Percentiles rank a stretch among this genome's conserved stretches.
Evolutionary conservation across 2,888 invertebrate genomes (phyloP).

Genomic region (Ormia ochracea): DNA sequence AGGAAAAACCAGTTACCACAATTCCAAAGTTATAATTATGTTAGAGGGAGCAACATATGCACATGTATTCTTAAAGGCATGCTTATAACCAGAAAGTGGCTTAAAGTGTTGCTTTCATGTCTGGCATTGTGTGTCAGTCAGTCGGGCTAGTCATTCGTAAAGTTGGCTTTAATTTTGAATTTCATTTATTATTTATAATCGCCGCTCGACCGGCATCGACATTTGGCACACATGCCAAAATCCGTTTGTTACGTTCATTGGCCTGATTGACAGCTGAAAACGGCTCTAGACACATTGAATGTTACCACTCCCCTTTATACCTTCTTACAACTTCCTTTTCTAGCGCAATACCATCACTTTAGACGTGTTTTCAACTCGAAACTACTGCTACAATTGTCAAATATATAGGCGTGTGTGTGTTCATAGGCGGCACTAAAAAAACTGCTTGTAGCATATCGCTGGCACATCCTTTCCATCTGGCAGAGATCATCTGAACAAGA

Average conservation of each 20-base stretch:
- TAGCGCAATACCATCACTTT: not conserved
- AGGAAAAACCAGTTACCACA: slow-evolving; percentile 50
- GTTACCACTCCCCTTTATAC: not conserved
- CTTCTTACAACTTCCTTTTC: slow-evolving; percentile 11
- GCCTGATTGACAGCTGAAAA: slow-evolving; percentile 34
- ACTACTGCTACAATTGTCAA: slow-evolving; percentile 17
- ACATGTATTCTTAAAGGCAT: not conserved
- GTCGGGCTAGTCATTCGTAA: not conserved
- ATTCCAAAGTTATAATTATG: slow-evolving; percentile 43
- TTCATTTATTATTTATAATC: slow-evolving; percentile 15
- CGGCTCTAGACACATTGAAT: slow-evolving; percentile 4
- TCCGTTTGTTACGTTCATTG: slow-evolving; percentile 21
- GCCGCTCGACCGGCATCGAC: slow-evolving; percentile 12
- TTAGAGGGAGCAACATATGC: slow-evolving; percentile 24
- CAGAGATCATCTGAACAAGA: slow-evolving; percentile 18
- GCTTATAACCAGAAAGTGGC: not conserved
- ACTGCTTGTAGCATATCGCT: not conserved
- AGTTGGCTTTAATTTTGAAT: slow-evolving; percentile 6
- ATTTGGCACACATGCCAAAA: slow-evolving; percentile 38
- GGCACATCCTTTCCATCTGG: slow-evolving; percentile 15
- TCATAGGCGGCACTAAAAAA: not conserved
- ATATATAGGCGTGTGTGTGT: not conserved
- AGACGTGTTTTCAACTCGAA: slow-evolving; percentile 7
- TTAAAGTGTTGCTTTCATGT: slow-evolving; percentile 31
- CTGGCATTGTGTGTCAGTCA: slow-evolving; percentile 29